phyloP scores from a whole-genome alignment of 2,888 invertebrate genomes.

The Thalpophila matura region DNA sequence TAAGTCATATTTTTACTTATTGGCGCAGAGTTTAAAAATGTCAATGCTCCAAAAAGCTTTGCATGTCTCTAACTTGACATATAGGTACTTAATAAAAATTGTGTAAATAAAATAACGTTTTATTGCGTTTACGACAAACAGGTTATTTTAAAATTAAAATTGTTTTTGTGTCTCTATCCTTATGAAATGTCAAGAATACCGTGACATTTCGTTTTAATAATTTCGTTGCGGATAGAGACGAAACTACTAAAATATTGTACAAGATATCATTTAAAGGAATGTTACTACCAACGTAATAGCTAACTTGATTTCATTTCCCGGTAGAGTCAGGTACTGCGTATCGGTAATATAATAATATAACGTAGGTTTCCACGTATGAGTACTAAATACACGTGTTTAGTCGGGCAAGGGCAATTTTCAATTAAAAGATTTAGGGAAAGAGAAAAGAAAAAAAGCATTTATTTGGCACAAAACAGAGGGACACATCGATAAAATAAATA shows the following conservation, averaged over 20 bases:
- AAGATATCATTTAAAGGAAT: slow-evolving; percentile 32
- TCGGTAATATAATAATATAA: not conserved
- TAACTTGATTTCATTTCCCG: slow-evolving; percentile 16
- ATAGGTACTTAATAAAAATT: no score
- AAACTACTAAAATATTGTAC: slow-evolving; percentile 7
- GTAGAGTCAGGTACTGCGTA: slow-evolving; percentile 26
- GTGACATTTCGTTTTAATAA: not conserved
- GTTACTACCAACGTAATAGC: slow-evolving; percentile 15
- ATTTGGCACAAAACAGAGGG: no score
- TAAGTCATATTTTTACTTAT: not conserved
- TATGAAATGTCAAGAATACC: not conserved
- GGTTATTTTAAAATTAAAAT: no score
- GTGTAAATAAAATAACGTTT: no score
- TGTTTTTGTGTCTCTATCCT: not conserved
- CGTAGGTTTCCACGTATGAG: not conserved
- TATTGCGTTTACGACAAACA: no score
- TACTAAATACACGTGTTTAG: not conserved
- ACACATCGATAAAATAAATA: no score
- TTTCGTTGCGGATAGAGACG: not conserved
- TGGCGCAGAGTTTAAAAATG: not conserved
- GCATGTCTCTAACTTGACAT: no score
- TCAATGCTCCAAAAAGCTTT: not conserved
- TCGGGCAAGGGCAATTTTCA: not conserved
- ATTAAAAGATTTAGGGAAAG: not conserved
- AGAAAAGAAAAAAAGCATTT: no score